Evolutionary conservation across 1,140 invertebrate species (phyloP).

Genomic region (Zaprionus nigranus): DNA sequence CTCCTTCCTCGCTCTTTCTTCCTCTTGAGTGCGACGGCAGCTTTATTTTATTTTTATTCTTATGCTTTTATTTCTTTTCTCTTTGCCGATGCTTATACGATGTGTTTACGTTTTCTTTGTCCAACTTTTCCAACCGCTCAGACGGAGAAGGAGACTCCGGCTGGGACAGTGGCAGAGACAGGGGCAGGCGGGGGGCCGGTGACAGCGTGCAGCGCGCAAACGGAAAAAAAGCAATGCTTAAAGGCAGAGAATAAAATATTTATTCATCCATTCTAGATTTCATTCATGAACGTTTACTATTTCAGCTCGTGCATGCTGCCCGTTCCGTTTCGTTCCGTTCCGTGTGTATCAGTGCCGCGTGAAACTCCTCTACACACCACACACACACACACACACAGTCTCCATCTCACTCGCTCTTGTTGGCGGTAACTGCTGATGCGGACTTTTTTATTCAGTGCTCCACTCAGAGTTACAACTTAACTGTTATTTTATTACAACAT

Average conservation of each 20-base stretch:
- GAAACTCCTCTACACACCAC: constrained; percentile 35
- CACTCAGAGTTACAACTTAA: constrained; percentile 84
- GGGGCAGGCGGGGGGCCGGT: background rate
- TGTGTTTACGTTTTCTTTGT: constrained; percentile 60
- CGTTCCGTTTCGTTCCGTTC: background rate
- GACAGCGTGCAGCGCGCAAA: constrained; percentile 39
- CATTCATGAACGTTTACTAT: constrained; percentile 80
- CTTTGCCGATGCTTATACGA: constrained; percentile 42
- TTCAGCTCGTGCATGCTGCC: constrained; percentile 52
- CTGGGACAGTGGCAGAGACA: constrained; percentile 16
- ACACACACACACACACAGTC: constrained; percentile 13
- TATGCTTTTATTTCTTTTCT: constrained; percentile 54
- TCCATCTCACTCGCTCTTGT: constrained; percentile 14
- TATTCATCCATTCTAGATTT: constrained; percentile 81
- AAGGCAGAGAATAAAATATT: constrained; percentile 79
- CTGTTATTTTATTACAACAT: constrained; percentile 84
- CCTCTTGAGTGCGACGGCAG: constrained; percentile 34
- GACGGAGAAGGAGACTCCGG: constrained; percentile 19
- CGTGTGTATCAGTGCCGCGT: constrained; percentile 39
- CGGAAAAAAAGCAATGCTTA: constrained; percentile 54
- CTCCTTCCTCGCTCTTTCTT: constrained; percentile 12
- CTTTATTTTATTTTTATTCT: constrained; percentile 54
- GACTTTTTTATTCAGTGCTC: constrained; percentile 71
- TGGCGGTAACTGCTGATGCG: constrained; percentile 49
- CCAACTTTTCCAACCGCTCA: constrained; percentile 37